Evolutionary conservation across 2,797 vertebrate genomes (phyloP).

Genomic region (Poeciliopsis paucimaculata): DNA sequence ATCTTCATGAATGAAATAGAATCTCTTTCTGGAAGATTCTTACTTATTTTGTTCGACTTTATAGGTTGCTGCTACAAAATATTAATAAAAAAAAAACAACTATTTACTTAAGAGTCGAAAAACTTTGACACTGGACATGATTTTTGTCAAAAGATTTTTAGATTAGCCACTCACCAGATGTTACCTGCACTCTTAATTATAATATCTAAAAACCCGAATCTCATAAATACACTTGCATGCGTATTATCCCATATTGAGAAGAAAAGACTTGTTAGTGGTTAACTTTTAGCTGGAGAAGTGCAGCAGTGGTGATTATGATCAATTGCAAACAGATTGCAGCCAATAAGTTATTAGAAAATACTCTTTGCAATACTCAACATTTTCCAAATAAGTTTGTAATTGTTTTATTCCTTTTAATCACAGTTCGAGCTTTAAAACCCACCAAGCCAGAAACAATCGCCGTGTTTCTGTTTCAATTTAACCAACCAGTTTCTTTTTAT

Average conservation of each 20-base stretch:
- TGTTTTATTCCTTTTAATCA: not conserved
- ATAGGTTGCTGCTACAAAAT: too few relatives aligned
- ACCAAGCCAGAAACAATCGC: not conserved
- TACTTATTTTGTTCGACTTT: not conserved
- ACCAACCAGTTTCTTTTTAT: not conserved
- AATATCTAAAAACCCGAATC: slow-evolving; percentile 23
- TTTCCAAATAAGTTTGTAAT: not conserved
- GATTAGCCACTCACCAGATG: too few relatives aligned
- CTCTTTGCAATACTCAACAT: too few relatives aligned
- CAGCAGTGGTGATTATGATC: slow-evolving; percentile 18
- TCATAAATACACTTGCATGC: slow-evolving; percentile 22
- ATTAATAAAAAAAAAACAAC: not conserved
- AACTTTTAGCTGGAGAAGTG: slow-evolving; percentile 40
- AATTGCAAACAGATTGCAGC: not conserved
- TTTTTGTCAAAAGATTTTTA: not conserved
- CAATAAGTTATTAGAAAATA: not conserved
- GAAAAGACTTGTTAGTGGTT: slow-evolving; percentile 33
- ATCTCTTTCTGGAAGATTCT: not conserved
- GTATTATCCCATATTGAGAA: slow-evolving; percentile 52
- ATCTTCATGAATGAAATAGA: not conserved
- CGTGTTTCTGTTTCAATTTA: not conserved
- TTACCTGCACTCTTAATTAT: not conserved
- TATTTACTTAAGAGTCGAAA: not conserved
- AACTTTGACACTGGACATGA: not conserved
- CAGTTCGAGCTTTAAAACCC: not conserved